phyloP scores from a whole-genome alignment of 2,113 vertebrate genomes.

The Picathartes gymnocephalus region DNA sequence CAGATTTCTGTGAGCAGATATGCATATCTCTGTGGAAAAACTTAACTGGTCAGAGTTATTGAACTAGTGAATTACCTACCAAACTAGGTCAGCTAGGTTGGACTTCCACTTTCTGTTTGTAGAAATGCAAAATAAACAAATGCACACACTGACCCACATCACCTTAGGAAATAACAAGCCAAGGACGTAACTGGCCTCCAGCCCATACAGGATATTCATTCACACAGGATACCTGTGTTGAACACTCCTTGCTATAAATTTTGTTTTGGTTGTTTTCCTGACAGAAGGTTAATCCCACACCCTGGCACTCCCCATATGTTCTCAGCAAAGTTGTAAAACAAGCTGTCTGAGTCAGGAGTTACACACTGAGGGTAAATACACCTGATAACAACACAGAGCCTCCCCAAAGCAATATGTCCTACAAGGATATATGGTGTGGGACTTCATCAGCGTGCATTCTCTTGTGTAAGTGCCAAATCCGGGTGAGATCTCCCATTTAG shows the following conservation, averaged over 20 bases:
- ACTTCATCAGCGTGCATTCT: background rate
- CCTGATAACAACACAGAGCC: background rate
- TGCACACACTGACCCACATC: background rate
- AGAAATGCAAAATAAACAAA: background rate
- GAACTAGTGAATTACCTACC: background rate
- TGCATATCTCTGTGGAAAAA: background rate
- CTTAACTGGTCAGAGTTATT: background rate
- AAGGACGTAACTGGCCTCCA: background rate
- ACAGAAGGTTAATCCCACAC: constrained; percentile 14
- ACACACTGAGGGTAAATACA: background rate
- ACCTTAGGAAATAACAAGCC: background rate
- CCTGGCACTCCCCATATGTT: constrained; percentile 36
- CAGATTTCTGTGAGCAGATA: too few relatives aligned
- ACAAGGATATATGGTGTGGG: background rate
- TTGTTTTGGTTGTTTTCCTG: constrained; percentile 11
- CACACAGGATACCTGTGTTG: background rate
- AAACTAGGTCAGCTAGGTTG: background rate
- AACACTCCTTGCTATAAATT: constrained; percentile 17
- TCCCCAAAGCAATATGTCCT: background rate
- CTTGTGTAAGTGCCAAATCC: background rate
- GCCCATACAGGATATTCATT: background rate
- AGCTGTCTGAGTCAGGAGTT: constrained; percentile 40
- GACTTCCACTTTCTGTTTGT: constrained; percentile 33
- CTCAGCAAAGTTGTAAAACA: constrained; percentile 19
- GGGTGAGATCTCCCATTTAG: background rate